Evolutionary conservation across 2,888 invertebrate genomes (phyloP).

Genomic region (Diploptera punctata): DNA sequence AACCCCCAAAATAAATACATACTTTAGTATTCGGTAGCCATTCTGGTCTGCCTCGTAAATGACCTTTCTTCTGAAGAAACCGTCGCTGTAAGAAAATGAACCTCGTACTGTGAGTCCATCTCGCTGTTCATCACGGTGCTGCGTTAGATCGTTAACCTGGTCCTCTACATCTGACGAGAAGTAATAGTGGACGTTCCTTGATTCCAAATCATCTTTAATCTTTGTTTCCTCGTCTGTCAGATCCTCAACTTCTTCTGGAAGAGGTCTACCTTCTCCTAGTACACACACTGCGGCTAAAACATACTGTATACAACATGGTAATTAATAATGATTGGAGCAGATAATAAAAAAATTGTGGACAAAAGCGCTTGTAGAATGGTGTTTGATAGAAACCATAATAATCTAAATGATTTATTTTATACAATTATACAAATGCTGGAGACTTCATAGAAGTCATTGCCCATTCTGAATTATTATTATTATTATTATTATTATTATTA

Average conservation of each 20-base stretch:
- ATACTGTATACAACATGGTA: too few relatives aligned
- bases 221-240: neutral
- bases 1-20: slow-evolving; percentile 48
- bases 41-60: slow-evolving; percentile 66
- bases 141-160: slow-evolving; percentile 57
- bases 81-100: slow-evolving; percentile 66
- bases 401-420: too few relatives aligned
- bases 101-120: slow-evolving; percentile 59
- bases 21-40: slow-evolving; percentile 65
- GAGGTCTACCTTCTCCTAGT: neutral
- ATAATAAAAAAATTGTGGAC: too few relatives aligned
- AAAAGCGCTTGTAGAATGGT: too few relatives aligned
- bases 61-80: slow-evolving; percentile 61
- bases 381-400: too few relatives aligned
- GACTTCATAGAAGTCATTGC: too few relatives aligned
- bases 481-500: too few relatives aligned
- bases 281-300: neutral
- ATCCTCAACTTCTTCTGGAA: neutral
- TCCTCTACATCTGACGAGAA: slow-evolving; percentile 58
- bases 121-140: slow-evolving; percentile 55
- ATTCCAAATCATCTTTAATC: too few relatives aligned
- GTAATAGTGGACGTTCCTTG: slow-evolving; percentile 56
- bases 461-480: too few relatives aligned
- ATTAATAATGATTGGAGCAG: too few relatives aligned
- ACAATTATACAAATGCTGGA: too few relatives aligned